phyloP scores from a whole-genome alignment of 2,113 vertebrate genomes.

The Hydrochoerus hydrochaeris region DNA sequence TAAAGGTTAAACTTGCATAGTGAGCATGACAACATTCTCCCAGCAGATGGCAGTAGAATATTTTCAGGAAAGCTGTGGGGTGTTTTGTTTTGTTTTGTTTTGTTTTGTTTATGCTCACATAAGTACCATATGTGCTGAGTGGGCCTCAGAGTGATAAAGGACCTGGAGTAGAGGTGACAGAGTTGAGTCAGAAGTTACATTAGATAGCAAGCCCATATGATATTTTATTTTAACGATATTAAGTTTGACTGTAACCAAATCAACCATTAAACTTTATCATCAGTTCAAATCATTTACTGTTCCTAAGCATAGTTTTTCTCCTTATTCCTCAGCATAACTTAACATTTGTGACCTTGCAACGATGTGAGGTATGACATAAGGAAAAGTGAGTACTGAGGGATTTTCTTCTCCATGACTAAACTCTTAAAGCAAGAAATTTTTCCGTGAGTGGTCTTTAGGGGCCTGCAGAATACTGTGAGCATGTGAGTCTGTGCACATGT shows the following conservation, averaged over 20 bases:
- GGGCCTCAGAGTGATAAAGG: neutral
- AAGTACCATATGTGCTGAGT: neutral
- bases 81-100: neutral
- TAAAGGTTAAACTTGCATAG: rapidly evolving
- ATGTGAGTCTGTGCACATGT: neutral
- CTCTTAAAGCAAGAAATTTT: neutral
- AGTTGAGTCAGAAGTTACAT: neutral
- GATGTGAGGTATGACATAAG: neutral
- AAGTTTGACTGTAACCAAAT: neutral
- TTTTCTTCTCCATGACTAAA: neutral
- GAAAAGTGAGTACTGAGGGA: neutral
- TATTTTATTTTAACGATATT: neutral
- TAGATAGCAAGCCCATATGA: neutral
- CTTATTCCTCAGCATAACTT: neutral
- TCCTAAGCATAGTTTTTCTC: neutral
- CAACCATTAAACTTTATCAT: neutral
- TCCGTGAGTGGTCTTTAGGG: neutral
- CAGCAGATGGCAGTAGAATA: constrained; percentile 73
- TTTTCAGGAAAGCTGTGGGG: neutral
- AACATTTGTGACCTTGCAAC: neutral
- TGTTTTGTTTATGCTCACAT: neutral
- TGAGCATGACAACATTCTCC: neutral
- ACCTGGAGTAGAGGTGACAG: neutral
- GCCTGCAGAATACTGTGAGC: neutral
- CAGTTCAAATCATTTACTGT: neutral